These are phyloP conservation scores for Leptinotarsa defecta DNA, from an alignment of 1,140 invertebrate genomes.

Conservation along the genomic window DNA sequence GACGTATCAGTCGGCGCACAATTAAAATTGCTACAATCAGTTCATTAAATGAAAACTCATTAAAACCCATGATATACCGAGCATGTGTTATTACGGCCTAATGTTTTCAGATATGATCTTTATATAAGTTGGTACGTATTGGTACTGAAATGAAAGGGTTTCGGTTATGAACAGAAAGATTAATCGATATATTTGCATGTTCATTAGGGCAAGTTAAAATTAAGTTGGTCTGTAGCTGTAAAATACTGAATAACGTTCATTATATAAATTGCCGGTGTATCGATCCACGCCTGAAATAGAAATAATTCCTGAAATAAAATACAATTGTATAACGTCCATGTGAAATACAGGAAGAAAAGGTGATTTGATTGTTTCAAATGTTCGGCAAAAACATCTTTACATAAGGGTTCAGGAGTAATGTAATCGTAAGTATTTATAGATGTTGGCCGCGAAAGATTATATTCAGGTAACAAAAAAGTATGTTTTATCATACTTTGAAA, in stretches of 20 bases:
- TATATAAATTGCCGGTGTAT: slow-evolving; percentile 10
- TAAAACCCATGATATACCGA: slow-evolving; percentile 36
- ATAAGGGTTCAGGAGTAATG: too few species aligned
- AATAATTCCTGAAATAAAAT: slow-evolving; percentile 5
- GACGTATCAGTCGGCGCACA: background rate
- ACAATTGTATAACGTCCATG: background rate
- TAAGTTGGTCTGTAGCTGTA: slow-evolving; percentile 21
- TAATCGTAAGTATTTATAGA: too few species aligned
- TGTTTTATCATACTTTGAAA: too few species aligned
- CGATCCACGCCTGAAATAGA: background rate
- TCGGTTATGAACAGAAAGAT: slow-evolving; percentile 36
- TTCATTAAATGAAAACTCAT: slow-evolving; percentile 29
- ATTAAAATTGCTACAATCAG: slow-evolving; percentile 15
- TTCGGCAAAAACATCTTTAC: too few species aligned
- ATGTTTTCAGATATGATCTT: slow-evolving; percentile 43
- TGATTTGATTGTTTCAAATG: too few species aligned
- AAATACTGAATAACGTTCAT: slow-evolving; percentile 20
- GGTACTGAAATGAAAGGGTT: slow-evolving; percentile 41
- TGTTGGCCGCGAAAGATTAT: too few species aligned
- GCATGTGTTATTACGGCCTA: slow-evolving; percentile 39
- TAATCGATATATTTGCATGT: slow-evolving; percentile 44
- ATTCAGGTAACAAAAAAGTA: too few species aligned
- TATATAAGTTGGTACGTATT: slow-evolving; percentile 41
- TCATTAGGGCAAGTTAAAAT: slow-evolving; percentile 37
- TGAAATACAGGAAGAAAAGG: too few species aligned